Conservation (phyloP, 1,140 invertebrate species). For the Pseudobourletiella spinata region DNA sequence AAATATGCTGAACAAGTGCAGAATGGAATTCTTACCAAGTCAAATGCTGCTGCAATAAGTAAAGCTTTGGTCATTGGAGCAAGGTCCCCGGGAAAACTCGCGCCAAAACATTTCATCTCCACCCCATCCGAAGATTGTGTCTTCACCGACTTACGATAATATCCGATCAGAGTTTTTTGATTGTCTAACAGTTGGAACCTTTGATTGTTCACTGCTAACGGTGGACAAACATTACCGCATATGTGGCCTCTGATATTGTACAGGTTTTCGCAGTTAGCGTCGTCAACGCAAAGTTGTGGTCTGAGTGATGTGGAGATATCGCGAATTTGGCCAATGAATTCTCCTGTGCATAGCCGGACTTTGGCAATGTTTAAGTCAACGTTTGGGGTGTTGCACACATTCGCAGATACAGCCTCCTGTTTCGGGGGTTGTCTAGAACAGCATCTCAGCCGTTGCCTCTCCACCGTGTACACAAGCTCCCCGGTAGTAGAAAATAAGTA, state of each 20-base stretch:
- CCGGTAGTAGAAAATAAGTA: background rate
- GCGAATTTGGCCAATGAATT: background rate
- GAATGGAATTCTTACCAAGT: background rate
- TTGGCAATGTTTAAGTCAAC: background rate
- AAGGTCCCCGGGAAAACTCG: background rate
- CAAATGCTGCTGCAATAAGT: background rate
- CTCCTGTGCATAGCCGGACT: background rate
- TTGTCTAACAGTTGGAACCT: background rate
- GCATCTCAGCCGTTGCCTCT: background rate
- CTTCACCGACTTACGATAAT: background rate
- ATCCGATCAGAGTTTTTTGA: background rate
- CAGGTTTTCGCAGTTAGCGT: background rate
- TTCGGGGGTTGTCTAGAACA: background rate
- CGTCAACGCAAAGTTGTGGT: background rate
- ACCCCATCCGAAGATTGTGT: background rate
- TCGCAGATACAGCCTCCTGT: background rate
- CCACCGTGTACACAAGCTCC: background rate
- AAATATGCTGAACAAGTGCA: background rate
- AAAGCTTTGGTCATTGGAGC: background rate
- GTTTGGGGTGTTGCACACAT: background rate
- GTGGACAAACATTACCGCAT: background rate
- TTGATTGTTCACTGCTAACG: background rate
- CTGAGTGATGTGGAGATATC: background rate
- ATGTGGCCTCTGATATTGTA: background rate
- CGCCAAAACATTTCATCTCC: background rate